Evolutionary conservation across 2,888 invertebrate species (phyloP).

Genomic region (Ypsolopha sequella): DNA sequence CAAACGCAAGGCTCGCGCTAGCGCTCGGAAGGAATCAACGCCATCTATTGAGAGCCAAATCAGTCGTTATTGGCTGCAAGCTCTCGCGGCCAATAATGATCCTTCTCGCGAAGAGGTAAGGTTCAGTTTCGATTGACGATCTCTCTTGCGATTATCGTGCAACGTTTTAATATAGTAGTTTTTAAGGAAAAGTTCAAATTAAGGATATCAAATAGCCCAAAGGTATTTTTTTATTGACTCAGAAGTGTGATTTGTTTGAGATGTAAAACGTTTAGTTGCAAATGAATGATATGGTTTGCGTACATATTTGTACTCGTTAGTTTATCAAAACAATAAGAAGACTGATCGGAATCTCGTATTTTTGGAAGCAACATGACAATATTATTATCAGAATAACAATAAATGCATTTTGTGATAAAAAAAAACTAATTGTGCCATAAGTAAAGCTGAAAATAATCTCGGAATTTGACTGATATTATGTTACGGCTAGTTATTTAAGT

Average conservation of each 20-base stretch:
- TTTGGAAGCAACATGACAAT: conserved; percentile 6
- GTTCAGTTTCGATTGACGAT: conserved; percentile 59
- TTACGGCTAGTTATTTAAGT: neutral
- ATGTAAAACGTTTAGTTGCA: too few species aligned
- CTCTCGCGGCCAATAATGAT: conserved; percentile 68
- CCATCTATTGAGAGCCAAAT: conserved; percentile 87
- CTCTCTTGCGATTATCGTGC: too few species aligned
- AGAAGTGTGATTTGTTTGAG: too few species aligned
- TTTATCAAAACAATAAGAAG: conserved; percentile 17
- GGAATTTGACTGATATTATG: conserved; percentile 26
- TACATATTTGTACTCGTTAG: too few species aligned
- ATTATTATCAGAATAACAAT: neutral
- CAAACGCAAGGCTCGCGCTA: conserved; percentile 48
- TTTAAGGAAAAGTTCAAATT: conserved; percentile 36
- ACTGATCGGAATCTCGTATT: conserved; percentile 41
- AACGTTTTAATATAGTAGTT: conserved; percentile 9
- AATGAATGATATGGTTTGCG: too few species aligned
- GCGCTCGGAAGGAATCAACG: conserved; percentile 74
- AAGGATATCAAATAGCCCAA: conserved; percentile 14
- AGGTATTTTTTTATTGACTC: conserved; percentile 12
- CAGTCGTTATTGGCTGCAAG: conserved; percentile 75
- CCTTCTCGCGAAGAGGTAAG: conserved; percentile 66
- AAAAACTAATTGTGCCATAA: conserved; percentile 5
- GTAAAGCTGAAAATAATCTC: conserved; percentile 14
- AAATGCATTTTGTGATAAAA: conserved; percentile 25